phyloP scores from a whole-genome alignment of 2,797 vertebrate species.

The Tragelaphus eurycerus region DNA sequence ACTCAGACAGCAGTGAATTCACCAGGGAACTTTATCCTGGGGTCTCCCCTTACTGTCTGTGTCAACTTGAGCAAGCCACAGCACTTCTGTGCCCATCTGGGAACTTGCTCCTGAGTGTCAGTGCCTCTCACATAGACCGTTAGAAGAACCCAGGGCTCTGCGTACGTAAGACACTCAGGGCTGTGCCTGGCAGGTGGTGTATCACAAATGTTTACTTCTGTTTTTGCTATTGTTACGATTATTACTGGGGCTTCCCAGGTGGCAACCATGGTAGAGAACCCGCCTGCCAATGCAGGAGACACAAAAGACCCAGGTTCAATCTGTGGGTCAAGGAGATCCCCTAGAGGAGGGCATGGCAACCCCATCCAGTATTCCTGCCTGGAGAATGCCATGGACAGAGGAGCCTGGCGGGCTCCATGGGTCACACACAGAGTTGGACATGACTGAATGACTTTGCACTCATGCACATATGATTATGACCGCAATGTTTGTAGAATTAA shows the following conservation, averaged over 20 bases:
- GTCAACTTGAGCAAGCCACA: neutral
- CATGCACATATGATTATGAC: neutral
- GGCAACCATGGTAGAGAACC: neutral
- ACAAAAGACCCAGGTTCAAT: neutral
- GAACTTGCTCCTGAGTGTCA: fast-evolving
- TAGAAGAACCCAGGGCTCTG: fast-evolving
- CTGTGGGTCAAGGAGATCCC: neutral
- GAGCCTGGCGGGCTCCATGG: neutral
- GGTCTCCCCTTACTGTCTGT: too few relatives aligned
- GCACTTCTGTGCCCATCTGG: neutral
- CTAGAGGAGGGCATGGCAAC: neutral
- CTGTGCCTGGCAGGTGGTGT: fast-evolving
- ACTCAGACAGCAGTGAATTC: neutral
- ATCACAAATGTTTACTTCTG: neutral
- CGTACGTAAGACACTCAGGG: fast-evolving
- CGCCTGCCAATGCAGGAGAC: neutral
- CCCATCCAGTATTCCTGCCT: neutral
- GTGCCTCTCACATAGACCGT: fast-evolving
- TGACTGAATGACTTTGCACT: neutral
- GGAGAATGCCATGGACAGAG: neutral
- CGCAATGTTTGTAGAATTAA: neutral
- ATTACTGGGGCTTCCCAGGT: neutral
- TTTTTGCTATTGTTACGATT: neutral
- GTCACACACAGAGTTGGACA: neutral
- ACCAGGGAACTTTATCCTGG: neutral